phyloP scores from a whole-genome alignment of 2,888 invertebrate species.

The Mactromeris polynyma region DNA sequence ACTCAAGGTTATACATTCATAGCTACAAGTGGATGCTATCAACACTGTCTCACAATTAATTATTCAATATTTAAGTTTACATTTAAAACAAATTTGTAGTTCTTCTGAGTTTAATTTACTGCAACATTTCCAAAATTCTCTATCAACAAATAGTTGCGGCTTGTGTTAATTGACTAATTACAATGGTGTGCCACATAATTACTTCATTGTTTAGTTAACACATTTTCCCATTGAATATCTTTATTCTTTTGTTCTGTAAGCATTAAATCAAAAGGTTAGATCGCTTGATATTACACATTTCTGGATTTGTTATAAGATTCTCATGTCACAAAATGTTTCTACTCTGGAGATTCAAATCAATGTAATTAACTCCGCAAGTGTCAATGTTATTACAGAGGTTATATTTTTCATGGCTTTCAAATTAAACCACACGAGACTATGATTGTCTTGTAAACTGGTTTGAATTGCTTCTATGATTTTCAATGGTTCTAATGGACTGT shows the following conservation, averaged over 20 bases:
- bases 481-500: neutral
- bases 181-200: no score
- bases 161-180: no score
- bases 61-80: no score
- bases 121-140: no score
- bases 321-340: neutral
- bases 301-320: neutral
- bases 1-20: no score
- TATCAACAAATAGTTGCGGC: no score
- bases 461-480: neutral
- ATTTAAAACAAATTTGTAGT: no score
- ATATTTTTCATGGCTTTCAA: neutral
- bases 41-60: no score
- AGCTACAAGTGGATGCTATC: no score
- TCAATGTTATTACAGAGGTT: neutral
- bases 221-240: neutral
- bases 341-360: neutral
- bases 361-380: constrained; percentile 1
- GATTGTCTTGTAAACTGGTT: constrained; percentile 28
- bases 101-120: no score
- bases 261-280: neutral
- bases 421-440: neutral
- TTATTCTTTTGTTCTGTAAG: neutral
- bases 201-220: neutral
- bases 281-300: neutral